phyloP scores from a whole-genome alignment of 2,797 vertebrate genomes.

The Sus cebifrons region DNA sequence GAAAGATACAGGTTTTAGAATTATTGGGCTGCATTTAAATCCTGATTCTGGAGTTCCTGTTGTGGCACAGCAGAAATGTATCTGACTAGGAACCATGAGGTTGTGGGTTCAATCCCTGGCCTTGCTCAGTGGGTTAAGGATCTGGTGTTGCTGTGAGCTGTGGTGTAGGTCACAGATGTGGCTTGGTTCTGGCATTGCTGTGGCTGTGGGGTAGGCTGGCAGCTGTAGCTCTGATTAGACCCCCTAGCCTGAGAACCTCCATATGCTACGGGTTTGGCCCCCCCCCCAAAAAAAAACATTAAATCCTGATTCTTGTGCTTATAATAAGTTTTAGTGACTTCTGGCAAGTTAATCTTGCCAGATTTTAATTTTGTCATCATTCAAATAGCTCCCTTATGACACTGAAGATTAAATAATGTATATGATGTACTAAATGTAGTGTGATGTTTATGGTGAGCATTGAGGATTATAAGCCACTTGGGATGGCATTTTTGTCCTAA shows the following conservation, averaged over 20 bases:
- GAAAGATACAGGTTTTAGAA: background rate
- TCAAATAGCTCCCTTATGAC: background rate
- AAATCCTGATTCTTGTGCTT: constrained; percentile 18
- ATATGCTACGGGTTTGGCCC: too few relatives aligned
- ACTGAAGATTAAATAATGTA: background rate
- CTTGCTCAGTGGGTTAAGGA: too few relatives aligned
- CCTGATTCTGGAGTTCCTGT: background rate
- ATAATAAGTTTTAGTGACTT: constrained; percentile 35
- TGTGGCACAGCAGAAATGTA: too few relatives aligned
- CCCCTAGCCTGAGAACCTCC: too few relatives aligned
- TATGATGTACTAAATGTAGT: background rate
- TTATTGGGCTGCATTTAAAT: background rate
- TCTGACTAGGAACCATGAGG: too few relatives aligned
- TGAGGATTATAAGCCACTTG: background rate
- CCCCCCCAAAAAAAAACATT: background rate
- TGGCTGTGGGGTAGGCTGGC: too few relatives aligned
- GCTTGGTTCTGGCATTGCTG: too few relatives aligned
- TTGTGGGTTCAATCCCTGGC: too few relatives aligned
- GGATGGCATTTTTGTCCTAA: background rate
- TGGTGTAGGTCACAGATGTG: too few relatives aligned
- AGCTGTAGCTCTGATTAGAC: too few relatives aligned
- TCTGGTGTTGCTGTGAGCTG: too few relatives aligned
- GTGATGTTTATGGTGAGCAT: background rate
- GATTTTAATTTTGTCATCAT: constrained; percentile 50
- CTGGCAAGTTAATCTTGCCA: constrained; percentile 44